phyloP scores from a whole-genome alignment of 2,888 invertebrate species.

The Lamproptera curius region DNA sequence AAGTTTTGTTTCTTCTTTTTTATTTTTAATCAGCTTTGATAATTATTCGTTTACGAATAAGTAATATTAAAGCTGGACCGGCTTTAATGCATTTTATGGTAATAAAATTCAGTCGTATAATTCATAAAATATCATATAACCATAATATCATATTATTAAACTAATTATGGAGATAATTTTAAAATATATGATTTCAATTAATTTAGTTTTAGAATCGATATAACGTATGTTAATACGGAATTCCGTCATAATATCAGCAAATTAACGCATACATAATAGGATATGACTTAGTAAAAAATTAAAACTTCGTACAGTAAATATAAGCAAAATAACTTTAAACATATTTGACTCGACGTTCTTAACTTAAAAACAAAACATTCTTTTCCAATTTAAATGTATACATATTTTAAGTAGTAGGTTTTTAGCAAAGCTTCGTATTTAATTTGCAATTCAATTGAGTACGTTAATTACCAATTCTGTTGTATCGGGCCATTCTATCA shows the following conservation, averaged over 20 bases:
- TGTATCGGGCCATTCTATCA: slow-evolving; percentile 23
- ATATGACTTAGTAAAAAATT: neutral
- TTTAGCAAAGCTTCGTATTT: slow-evolving; percentile 24
- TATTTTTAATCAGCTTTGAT: no score
- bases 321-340: no score
- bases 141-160: no score
- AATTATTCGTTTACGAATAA: no score
- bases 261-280: neutral
- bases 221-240: neutral
- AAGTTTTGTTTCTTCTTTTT: no score
- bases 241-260: neutral
- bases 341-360: no score
- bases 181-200: no score
- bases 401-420: slow-evolving; percentile 16
- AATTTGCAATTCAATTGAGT: slow-evolving; percentile 33
- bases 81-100: no score
- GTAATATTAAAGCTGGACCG: no score
- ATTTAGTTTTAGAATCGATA: neutral
- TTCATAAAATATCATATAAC: no score
- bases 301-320: neutral
- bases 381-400: slow-evolving; percentile 12
- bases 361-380: slow-evolving; percentile 1
- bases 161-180: no score
- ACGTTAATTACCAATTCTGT: slow-evolving; percentile 30
- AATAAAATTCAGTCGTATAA: no score